Evolutionary conservation across 2,797 vertebrate species (phyloP).

Genomic region (Eidolon dupreanum): DNA sequence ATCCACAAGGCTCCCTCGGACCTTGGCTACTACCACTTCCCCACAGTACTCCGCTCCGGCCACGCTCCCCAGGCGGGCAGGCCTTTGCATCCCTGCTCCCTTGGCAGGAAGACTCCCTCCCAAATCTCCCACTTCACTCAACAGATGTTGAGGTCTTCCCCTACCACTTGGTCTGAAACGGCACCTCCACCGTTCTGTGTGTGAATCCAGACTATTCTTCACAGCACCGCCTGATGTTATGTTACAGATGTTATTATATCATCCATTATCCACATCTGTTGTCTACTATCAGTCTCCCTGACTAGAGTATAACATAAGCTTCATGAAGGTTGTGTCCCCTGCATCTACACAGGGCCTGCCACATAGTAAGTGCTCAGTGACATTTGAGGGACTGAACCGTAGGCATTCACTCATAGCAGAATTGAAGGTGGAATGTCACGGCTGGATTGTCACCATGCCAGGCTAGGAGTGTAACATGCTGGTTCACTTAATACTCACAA

Average conservation of each 20-base stretch:
- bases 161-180: background rate
- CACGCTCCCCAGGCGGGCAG: background rate
- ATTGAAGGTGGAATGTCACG: background rate
- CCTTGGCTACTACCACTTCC: accelerated
- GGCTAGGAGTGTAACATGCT: background rate
- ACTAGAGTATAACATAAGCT: background rate
- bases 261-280: too few relatives aligned
- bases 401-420: background rate
- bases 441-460: background rate
- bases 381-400: background rate
- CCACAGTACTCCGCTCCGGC: background rate
- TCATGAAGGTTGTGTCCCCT: background rate
- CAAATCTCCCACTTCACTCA: background rate
- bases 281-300: background rate
- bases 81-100: background rate
- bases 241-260: background rate
- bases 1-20: background rate
- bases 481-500: background rate
- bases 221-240: background rate
- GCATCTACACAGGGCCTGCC: background rate
- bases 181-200: background rate
- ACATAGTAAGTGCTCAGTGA: background rate
- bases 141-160: background rate
- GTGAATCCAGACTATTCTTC: background rate
- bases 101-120: background rate